Conservation (phyloP, 2,113 vertebrate genomes). For the Heloderma charlesbogerti region DNA sequence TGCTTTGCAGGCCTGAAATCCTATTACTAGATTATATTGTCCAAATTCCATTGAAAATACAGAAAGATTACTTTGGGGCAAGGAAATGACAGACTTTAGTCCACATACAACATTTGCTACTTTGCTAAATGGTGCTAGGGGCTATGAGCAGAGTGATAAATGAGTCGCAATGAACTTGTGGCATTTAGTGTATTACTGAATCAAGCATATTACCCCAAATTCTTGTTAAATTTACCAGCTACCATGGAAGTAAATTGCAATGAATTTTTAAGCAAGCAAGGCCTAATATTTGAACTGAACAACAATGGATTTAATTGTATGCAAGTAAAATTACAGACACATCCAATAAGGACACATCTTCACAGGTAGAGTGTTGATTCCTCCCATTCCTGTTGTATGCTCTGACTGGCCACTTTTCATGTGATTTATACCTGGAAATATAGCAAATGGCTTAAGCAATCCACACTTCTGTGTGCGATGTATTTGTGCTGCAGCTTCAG, state of each 20-base stretch:
- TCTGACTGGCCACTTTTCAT: neutral
- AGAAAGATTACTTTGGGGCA: slow-evolving; percentile 11
- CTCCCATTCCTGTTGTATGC: neutral
- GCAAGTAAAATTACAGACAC: neutral
- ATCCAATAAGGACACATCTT: no score
- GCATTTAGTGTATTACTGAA: slow-evolving; percentile 23
- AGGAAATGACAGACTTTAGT: slow-evolving; percentile 5
- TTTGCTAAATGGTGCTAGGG: slow-evolving; percentile 39
- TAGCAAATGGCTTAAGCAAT: neutral
- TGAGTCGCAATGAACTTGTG: slow-evolving; percentile 23
- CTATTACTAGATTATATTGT: slow-evolving; percentile 9
- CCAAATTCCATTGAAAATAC: slow-evolving; percentile 19
- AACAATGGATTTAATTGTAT: neutral
- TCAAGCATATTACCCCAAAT: slow-evolving; percentile 12
- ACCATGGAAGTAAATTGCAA: slow-evolving; percentile 8
- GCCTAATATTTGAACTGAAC: neutral
- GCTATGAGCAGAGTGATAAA: neutral
- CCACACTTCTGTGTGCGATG: neutral
- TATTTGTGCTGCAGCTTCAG: neutral
- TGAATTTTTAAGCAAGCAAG: slow-evolving; percentile 16
- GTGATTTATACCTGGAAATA: neutral
- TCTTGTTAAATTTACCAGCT: slow-evolving; percentile 21
- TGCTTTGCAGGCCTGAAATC: neutral
- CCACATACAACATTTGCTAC: neutral
- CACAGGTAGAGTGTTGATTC: neutral